These are phyloP conservation scores for Tridacna gigas DNA, from an alignment of 2,888 invertebrate genomes.

Conservation along the genomic window DNA sequence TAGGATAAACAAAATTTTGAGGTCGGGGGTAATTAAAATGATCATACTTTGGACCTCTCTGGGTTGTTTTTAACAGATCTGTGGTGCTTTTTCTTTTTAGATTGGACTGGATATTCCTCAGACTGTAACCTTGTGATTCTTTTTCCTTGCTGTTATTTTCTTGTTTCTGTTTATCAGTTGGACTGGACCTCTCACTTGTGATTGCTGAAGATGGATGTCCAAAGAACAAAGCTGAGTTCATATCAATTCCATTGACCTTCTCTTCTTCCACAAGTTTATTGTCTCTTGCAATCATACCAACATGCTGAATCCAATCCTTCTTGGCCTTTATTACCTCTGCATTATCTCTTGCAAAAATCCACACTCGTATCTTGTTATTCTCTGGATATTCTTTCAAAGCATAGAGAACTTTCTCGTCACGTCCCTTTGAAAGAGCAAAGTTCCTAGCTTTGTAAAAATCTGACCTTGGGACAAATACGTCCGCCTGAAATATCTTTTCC, in stretches of 20 bases:
- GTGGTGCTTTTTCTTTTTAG: slow-evolving; percentile 5
- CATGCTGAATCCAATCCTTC: slow-evolving; percentile 58
- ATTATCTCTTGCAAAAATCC: slow-evolving; percentile 60
- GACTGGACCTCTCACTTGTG: slow-evolving; percentile 35
- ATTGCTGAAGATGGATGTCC: slow-evolving; percentile 44
- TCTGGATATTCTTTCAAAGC: slow-evolving; percentile 57
- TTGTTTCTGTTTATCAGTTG: background rate
- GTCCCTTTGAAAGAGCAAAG: slow-evolving; percentile 52
- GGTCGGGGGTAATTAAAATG: slow-evolving; percentile 59
- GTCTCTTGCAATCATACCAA: slow-evolving; percentile 56
- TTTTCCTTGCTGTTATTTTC: background rate
- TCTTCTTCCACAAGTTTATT: slow-evolving; percentile 39
- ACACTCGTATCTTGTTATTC: slow-evolving; percentile 50
- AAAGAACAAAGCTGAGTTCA: slow-evolving; percentile 46
- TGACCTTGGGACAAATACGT: slow-evolving; percentile 57
- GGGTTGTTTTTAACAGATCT: slow-evolving; percentile 2
- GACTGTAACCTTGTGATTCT: background rate
- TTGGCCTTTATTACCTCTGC: slow-evolving; percentile 48
- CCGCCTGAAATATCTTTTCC: slow-evolving; percentile 48
- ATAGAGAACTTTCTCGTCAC: slow-evolving; percentile 53
- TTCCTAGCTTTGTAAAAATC: slow-evolving; percentile 54
- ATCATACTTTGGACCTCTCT: slow-evolving; percentile 40
- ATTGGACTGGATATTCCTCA: background rate
- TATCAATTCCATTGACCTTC: slow-evolving; percentile 1
- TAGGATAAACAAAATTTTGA: slow-evolving; percentile 52